Conservation (phyloP, 1,140 invertebrate species). For the Ctenoplectra terminalis region DNA sequence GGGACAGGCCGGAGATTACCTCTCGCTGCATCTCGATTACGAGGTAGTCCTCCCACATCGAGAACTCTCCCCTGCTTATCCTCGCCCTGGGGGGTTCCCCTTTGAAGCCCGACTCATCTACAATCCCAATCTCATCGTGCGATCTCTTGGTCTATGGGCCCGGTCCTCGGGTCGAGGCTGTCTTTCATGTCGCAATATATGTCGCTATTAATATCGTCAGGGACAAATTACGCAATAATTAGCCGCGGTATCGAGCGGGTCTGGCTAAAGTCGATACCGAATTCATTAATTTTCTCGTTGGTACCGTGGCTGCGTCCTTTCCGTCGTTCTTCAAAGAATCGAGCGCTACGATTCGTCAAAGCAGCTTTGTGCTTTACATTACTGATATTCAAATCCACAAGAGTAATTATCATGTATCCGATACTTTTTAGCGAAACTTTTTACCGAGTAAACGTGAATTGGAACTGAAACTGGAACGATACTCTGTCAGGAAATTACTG, state of each 20-base stretch:
- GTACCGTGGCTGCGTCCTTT: neutral
- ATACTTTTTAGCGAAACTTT: neutral
- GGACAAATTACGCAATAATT: constrained; percentile 53
- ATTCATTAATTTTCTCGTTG: constrained; percentile 26
- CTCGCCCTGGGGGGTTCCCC: constrained; percentile 63
- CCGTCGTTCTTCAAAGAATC: neutral
- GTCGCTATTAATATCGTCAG: constrained; percentile 43
- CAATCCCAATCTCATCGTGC: constrained; percentile 73
- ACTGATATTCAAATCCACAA: neutral
- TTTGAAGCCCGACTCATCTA: constrained; percentile 72
- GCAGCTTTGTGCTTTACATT: neutral
- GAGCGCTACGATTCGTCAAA: neutral
- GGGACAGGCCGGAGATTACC: constrained; percentile 51
- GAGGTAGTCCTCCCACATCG: constrained; percentile 57
- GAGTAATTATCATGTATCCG: neutral
- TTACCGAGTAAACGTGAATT: neutral
- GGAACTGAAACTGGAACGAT: no score
- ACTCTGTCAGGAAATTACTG: no score
- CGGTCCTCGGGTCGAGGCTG: neutral
- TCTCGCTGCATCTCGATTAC: constrained; percentile 54
- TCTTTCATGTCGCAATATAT: constrained; percentile 40
- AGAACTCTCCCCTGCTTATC: constrained; percentile 63
- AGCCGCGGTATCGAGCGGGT: constrained; percentile 16
- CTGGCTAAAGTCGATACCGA: constrained; percentile 15
- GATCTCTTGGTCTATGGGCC: constrained; percentile 57